A percentile compares a stretch with the other conserved stretches of the same genome.
Conservation (phyloP, 1,140 invertebrate species). For the Bicyclus anynana region DNA sequence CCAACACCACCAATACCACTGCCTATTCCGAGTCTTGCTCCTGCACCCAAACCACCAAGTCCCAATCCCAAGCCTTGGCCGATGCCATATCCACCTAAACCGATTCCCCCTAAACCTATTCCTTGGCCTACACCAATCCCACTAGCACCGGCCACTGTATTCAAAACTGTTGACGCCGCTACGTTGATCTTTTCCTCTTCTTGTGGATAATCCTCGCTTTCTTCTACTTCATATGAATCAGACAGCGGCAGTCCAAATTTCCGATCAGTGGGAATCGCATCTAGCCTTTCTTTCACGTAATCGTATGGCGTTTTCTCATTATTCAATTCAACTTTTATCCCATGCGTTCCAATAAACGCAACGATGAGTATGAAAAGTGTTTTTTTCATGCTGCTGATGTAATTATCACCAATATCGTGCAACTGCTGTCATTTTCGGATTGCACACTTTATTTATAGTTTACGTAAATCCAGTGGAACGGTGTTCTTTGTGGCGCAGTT, state of each 20-base stretch:
- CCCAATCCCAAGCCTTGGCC: constrained; percentile 45
- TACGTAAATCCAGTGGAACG: constrained; percentile 69
- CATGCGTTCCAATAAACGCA: constrained; percentile 37
- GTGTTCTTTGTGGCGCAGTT: constrained; percentile 62
- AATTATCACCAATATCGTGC: constrained; percentile 46
- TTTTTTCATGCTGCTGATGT: constrained; percentile 59
- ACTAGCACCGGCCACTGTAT: constrained; percentile 56
- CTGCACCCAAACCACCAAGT: constrained; percentile 35
- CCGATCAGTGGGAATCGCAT: constrained; percentile 47
- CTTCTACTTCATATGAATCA: constrained; percentile 68
- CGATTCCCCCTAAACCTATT: constrained; percentile 44
- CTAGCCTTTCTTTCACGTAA: constrained; percentile 60
- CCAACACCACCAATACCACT: constrained; percentile 39
- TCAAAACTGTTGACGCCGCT: constrained; percentile 64
- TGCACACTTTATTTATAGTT: constrained; percentile 71
- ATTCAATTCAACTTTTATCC: constrained; percentile 47
- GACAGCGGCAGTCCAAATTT: constrained; percentile 62
- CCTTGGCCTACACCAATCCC: constrained; percentile 44
- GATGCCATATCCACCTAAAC: constrained; percentile 40
- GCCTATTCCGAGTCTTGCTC: constrained; percentile 35
- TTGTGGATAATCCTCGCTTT: constrained; percentile 69
- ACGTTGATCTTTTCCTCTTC: constrained; percentile 39
- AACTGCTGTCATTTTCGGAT: constrained; percentile 64
- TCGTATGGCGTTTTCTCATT: constrained; percentile 68
- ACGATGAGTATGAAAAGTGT: constrained; percentile 43